Evolutionary conservation across 2,888 invertebrate genomes (phyloP).

Genomic region (Cryptocephalus primarius): DNA sequence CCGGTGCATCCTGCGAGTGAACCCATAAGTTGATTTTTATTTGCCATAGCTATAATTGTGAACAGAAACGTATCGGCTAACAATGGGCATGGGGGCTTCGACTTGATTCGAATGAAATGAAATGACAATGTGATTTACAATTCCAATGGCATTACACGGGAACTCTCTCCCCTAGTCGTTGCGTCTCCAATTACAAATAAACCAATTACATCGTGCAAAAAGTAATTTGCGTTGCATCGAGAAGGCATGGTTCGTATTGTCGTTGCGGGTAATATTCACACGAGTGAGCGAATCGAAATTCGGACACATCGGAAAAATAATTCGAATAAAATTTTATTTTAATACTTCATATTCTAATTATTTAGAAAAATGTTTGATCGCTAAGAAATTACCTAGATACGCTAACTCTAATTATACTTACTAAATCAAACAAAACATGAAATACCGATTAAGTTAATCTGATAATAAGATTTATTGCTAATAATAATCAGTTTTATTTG

Average conservation of each 20-base stretch:
- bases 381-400: too few relatives aligned
- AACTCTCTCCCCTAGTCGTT: slow-evolving; percentile 9
- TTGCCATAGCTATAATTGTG: slow-evolving; percentile 4
- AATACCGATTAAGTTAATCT: too few relatives aligned
- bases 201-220: slow-evolving; percentile 17
- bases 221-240: slow-evolving; percentile 12
- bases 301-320: too few relatives aligned
- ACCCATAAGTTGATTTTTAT: slow-evolving; percentile 3
- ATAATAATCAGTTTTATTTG: too few relatives aligned
- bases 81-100: slow-evolving; percentile 3
- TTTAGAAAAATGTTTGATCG: too few relatives aligned
- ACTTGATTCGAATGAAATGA: slow-evolving; percentile 4
- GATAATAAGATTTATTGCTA: too few relatives aligned
- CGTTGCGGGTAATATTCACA: too few relatives aligned
- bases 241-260: not conserved
- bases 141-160: slow-evolving; percentile 20
- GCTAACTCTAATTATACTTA: too few relatives aligned
- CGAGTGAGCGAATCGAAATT: too few relatives aligned
- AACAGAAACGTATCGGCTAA: slow-evolving; percentile 9
- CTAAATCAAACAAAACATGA: too few relatives aligned
- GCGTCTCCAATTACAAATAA: slow-evolving; percentile 21
- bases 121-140: slow-evolving; percentile 25
- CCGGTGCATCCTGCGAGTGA: slow-evolving; percentile 3
- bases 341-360: too few relatives aligned
- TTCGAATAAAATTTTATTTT: too few relatives aligned